phyloP scores from a whole-genome alignment of 92 coral and sea anemone species.

The Epizoanthus stellaris region DNA sequence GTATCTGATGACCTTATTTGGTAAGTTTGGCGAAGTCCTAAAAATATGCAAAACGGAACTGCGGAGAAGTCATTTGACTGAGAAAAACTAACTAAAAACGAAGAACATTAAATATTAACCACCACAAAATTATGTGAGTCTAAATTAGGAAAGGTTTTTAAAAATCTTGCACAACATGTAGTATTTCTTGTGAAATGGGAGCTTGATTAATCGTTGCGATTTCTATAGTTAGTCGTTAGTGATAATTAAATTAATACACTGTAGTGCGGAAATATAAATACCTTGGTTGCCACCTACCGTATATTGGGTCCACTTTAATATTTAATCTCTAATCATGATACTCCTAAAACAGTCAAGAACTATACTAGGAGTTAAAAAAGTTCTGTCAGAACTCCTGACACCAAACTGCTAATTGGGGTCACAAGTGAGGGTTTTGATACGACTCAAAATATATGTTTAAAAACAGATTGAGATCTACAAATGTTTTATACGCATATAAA shows the following conservation, averaged over 20 bases:
- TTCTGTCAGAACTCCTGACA: not conserved
- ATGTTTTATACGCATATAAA: too few relatives aligned
- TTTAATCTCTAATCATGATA: too few relatives aligned
- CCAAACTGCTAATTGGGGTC: too few relatives aligned
- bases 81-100: conserved; percentile 4
- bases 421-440: too few relatives aligned
- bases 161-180: conserved; percentile 10
- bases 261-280: conserved; percentile 41
- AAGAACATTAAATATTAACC: conserved; percentile 52
- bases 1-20: conserved; percentile 37
- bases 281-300: conserved; percentile 18
- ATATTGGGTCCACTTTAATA: not conserved
- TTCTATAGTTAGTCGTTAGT: not conserved
- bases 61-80: not conserved
- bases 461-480: too few relatives aligned
- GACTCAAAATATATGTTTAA: too few relatives aligned
- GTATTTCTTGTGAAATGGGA: not conserved
- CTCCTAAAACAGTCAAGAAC: too few relatives aligned
- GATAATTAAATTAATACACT: not conserved
- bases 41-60: too few relatives aligned
- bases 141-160: conserved; percentile 26
- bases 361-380: too few relatives aligned
- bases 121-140: conserved; percentile 30
- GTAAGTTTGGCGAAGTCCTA: conserved; percentile 2
- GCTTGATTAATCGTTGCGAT: not conserved